These are phyloP conservation scores for Temnothorax nylanderi DNA, from an alignment of 1,140 invertebrate species.

Conservation along the genomic window DNA sequence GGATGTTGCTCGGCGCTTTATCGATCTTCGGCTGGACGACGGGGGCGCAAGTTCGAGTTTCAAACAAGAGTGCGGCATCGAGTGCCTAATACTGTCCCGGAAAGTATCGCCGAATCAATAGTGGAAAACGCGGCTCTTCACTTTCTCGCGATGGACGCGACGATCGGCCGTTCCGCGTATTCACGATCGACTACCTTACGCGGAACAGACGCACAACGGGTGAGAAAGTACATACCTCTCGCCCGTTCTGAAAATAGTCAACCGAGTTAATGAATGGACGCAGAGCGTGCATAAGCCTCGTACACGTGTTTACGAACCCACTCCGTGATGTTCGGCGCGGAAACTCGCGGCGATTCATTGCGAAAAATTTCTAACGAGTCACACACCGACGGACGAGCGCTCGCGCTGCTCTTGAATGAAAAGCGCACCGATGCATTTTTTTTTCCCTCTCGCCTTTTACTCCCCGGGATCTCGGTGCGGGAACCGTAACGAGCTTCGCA, in stretches of 20 bases:
- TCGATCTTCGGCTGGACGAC: constrained; percentile 55
- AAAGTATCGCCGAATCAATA: constrained; percentile 62
- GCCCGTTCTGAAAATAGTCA: constrained; percentile 31
- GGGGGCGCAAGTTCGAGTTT: constrained; percentile 53
- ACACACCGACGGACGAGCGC: not conserved
- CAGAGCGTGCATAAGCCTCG: not conserved
- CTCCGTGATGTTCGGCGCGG: not conserved
- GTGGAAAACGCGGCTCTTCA: constrained; percentile 28
- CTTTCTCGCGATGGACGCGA: not conserved
- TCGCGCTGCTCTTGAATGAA: constrained; percentile 28
- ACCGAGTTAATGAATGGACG: constrained; percentile 33
- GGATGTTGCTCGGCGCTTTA: constrained; percentile 35
- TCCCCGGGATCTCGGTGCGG: not conserved
- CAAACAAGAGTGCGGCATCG: constrained; percentile 41
- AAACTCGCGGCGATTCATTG: constrained; percentile 16
- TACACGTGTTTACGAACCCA: not conserved
- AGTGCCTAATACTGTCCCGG: not conserved
- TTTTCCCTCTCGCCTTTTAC: not conserved
- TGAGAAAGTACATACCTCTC: not conserved
- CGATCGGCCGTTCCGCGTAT: not conserved
- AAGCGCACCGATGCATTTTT: constrained; percentile 1
- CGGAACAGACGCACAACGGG: not conserved
- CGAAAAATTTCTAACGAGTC: constrained; percentile 30
- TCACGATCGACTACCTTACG: not conserved
- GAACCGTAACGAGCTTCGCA: constrained; percentile 54